A percentile compares a stretch with the other conserved stretches of the same genome.
Evolutionary conservation across 2,113 vertebrate species (phyloP).

Genomic region (Amblyopsis rosae): DNA sequence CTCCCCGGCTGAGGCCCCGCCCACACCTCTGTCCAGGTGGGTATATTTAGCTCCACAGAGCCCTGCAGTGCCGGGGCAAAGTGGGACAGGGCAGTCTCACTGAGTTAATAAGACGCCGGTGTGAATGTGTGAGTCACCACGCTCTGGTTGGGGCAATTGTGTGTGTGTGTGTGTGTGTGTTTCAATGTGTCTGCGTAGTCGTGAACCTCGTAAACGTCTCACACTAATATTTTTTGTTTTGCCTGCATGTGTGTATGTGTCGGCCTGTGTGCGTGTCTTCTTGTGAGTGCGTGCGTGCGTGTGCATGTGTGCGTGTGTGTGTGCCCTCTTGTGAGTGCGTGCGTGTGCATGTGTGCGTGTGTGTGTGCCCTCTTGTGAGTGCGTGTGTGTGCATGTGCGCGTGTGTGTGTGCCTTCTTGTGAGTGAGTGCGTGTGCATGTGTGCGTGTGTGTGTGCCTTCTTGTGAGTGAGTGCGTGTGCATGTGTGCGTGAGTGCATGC

Average conservation of each 20-base stretch:
- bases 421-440: neutral
- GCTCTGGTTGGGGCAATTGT: slow-evolving; percentile 18
- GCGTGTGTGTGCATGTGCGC: neutral
- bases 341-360: neutral
- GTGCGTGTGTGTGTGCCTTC: neutral
- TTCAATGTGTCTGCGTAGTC: neutral
- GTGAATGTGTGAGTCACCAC: slow-evolving; percentile 37
- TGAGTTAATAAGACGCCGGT: slow-evolving; percentile 58
- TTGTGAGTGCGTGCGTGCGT: neutral
- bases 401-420: neutral
- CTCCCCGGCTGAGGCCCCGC: neutral
- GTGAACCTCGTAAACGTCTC: neutral
- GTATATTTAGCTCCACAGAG: slow-evolving; percentile 70
- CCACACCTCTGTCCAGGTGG: slow-evolving; percentile 52
- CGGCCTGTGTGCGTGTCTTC: neutral
- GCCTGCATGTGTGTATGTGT: neutral
- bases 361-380: neutral
- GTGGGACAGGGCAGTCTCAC: slow-evolving; percentile 63
- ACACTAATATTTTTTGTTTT: neutral
- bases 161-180: slow-evolving; percentile 5
- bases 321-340: neutral
- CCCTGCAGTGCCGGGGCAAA: slow-evolving; percentile 60
- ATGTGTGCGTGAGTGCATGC: neutral
- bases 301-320: neutral
- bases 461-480: neutral